These are phyloP conservation scores for Conus betulinus DNA, from an alignment of 1,140 invertebrate species.

Conservation along the genomic window DNA sequence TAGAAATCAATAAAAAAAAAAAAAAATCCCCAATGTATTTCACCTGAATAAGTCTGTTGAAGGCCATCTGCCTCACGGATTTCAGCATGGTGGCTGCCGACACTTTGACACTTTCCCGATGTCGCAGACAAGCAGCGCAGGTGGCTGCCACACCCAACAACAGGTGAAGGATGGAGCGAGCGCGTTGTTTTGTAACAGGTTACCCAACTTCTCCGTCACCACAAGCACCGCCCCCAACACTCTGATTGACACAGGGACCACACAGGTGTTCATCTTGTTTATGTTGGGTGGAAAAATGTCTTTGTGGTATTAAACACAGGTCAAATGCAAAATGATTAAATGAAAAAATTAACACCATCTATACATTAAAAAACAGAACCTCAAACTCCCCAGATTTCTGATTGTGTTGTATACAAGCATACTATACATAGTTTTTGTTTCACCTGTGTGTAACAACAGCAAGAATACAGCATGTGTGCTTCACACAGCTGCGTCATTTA, in stretches of 20 bases:
- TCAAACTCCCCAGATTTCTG: slow-evolving; percentile 84
- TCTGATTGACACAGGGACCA: slow-evolving; percentile 66
- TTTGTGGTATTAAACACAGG: too few relatives aligned
- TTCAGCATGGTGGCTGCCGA: slow-evolving; percentile 79
- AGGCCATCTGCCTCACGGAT: slow-evolving; percentile 77
- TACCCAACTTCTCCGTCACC: slow-evolving; percentile 90
- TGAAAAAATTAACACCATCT: too few relatives aligned
- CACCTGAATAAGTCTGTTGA: slow-evolving; percentile 75
- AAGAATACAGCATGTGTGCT: too few relatives aligned
- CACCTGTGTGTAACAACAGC: too few relatives aligned
- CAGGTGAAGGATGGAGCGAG: slow-evolving; percentile 84
- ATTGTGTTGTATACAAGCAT: too few relatives aligned
- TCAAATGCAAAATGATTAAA: too few relatives aligned
- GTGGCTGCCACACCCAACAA: slow-evolving; percentile 83
- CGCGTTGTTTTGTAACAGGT: slow-evolving; percentile 81
- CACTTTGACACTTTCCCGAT: slow-evolving; percentile 63
- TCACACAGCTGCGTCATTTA: too few relatives aligned
- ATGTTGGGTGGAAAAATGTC: too few relatives aligned
- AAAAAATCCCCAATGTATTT: slow-evolving; percentile 45
- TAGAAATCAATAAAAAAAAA: too few relatives aligned
- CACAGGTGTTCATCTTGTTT: background rate
- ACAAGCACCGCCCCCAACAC: slow-evolving; percentile 86
- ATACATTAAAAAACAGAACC: too few relatives aligned
- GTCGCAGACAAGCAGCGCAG: slow-evolving; percentile 79
- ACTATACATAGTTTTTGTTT: too few relatives aligned